Conservation (phyloP, 2,113 vertebrate genomes). For the Myotis davidii region DNA sequence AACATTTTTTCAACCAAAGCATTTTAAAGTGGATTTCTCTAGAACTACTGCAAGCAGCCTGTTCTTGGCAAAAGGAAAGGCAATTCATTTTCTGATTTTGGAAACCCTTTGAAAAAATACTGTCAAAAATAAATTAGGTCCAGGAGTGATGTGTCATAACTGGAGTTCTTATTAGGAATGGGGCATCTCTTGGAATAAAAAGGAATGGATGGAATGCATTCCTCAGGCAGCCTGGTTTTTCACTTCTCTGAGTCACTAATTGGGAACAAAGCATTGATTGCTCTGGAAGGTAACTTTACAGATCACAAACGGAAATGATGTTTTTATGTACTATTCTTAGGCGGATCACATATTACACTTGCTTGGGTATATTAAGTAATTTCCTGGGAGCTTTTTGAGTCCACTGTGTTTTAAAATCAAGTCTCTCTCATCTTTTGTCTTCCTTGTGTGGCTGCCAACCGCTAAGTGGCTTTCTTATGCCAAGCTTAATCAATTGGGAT, state of each 20-base stretch:
- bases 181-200: constrained; percentile 4
- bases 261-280: not conserved
- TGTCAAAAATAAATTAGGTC: constrained; percentile 29
- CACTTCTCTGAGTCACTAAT: constrained; percentile 29
- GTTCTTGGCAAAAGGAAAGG: constrained; percentile 38
- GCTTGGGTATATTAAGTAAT: constrained; percentile 28
- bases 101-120: constrained; percentile 40
- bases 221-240: constrained; percentile 8
- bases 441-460: constrained; percentile 37
- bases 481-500: not conserved
- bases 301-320: not conserved
- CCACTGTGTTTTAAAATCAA: constrained; percentile 48
- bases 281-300: not conserved
- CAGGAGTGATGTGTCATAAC: not conserved
- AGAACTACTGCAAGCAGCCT: constrained; percentile 35
- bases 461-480: constrained; percentile 37
- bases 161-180: not conserved
- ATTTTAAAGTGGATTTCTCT: not conserved
- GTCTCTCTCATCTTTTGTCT: not conserved
- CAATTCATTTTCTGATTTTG: constrained; percentile 53
- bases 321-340: not conserved
- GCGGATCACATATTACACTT: constrained; percentile 36
- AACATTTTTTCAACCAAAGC: not conserved
- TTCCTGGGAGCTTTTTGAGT: constrained; percentile 47
- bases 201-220: not conserved